These are phyloP conservation scores for Drosophila pallidifrons DNA, from an alignment of 1,140 invertebrate genomes.

Conservation along the genomic window DNA sequence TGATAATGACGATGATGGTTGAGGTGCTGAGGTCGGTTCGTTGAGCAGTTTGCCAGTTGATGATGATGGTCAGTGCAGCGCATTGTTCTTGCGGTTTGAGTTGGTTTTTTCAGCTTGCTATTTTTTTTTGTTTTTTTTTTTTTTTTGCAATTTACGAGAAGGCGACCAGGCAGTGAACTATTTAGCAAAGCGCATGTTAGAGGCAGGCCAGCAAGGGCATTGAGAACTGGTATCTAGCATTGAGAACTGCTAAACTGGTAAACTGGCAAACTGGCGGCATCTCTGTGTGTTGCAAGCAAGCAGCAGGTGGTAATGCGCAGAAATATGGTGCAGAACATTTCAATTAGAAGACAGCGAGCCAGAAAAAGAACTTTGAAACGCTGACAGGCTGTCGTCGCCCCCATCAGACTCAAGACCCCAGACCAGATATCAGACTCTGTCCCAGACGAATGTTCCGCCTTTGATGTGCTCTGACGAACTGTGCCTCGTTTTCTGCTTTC, in stretches of 20 bases:
- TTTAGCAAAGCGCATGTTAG: conserved; percentile 53
- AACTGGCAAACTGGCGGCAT: conserved; percentile 26
- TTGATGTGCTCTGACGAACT: conserved; percentile 79
- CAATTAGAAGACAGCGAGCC: conserved; percentile 71
- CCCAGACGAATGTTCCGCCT: conserved; percentile 64
- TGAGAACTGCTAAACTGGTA: conserved; percentile 8
- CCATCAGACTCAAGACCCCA: conserved; percentile 49
- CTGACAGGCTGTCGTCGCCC: conserved; percentile 74
- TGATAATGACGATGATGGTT: conserved; percentile 69
- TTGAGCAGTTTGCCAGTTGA: conserved; percentile 45
- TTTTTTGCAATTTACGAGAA: conserved; percentile 63
- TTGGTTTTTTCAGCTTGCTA: no score
- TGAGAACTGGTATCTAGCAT: conserved; percentile 1
- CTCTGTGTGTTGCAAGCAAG: conserved; percentile 42
- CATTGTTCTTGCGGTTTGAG: conserved; percentile 59
- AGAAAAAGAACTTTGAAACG: conserved; percentile 65
- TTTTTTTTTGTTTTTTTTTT: no score
- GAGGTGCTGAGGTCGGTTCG: conserved; percentile 54
- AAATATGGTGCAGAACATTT: conserved; percentile 80
- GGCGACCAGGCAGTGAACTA: conserved; percentile 62
- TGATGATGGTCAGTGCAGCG: conserved; percentile 32
- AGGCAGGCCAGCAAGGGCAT: conserved; percentile 30
- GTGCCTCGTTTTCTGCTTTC: conserved; percentile 42
- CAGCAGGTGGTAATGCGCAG: conserved; percentile 81
- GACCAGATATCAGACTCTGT: conserved; percentile 8